Evolutionary conservation across 2,797 vertebrate genomes (phyloP), one percentile per base, ranked within the genome.

Genomic region (Melanotaenia parkinsoni): DNA sequence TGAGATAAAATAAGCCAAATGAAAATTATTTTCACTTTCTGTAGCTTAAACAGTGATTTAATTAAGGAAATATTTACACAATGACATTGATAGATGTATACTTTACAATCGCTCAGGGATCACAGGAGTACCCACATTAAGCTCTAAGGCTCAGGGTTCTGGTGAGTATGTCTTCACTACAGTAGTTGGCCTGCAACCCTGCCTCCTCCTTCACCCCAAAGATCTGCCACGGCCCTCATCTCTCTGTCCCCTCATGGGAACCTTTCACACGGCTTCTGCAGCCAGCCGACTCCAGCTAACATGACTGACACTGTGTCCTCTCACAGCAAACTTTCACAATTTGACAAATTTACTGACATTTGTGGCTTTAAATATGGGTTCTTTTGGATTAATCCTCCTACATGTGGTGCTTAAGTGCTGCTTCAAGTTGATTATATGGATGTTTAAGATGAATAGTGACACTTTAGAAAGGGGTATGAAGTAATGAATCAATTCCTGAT

Each of bases 161-260:
- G 93, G 93, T 95, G 85, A 95, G 94, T 95, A 93, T 87, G 74
- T 88, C 79, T 87, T 82, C 67, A 45, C 82, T 86, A 30, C 77
- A 75, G 76, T 53, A 77, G 68, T 82, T 63, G 58, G 68, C 61
- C 74, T 76, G 43, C 61, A 67, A 40, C 73, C 72, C 75, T 54
- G 45, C 72, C 76, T 60, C 33, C 56, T 50, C 45, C 38, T 37
- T 58, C 50, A 28, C 69, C 51, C 56, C 50, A 68, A 63, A 58
- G 65, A 60, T 62, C 68, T 57, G 35, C 84, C 61, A 40, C 77
- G 57, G 40, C 70, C 63, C 47, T 78, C 60, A 66, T 73, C 43
- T 50, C 80, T 56, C 14, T 69, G 53, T 56, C 79, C 63, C 74
- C 50, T 80, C 45, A 67, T 45, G 12, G 75, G 77, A 81, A 70